These are phyloP conservation scores for Felis catus DNA, from an alignment of 2,113 vertebrate species.

Conservation along the genomic window DNA sequence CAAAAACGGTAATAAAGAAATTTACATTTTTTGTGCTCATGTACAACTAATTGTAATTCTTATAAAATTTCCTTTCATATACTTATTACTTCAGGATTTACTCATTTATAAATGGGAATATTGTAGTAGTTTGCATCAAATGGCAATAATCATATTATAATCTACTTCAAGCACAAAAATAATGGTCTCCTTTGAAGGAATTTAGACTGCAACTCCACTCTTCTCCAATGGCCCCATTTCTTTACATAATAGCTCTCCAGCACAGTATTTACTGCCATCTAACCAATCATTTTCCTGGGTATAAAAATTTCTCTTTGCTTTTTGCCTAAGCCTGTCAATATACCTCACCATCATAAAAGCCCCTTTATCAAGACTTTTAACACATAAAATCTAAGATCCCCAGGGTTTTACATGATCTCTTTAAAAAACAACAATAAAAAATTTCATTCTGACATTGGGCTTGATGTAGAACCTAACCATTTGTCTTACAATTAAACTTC, in stretches of 20 bases:
- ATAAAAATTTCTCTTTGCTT: slow-evolving; percentile 23
- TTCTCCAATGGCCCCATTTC: not conserved
- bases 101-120: not conserved
- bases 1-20: not conserved
- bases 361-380: not conserved
- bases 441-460: not conserved
- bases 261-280: not conserved
- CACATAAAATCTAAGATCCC: slow-evolving; percentile 26
- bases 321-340: not conserved
- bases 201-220: not conserved
- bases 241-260: not conserved
- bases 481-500: not conserved
- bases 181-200: not conserved
- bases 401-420: not conserved
- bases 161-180: not conserved
- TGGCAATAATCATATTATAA: not conserved
- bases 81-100: not conserved
- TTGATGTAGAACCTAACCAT: not conserved
- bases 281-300: not conserved
- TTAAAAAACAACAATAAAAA: not conserved
- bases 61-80: not conserved
- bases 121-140: not conserved
- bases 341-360: not conserved
- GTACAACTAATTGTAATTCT: not conserved
- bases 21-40: not conserved